Conservation (phyloP, 2,797 vertebrate genomes). For the Paedocypris micromegethes region DNA sequence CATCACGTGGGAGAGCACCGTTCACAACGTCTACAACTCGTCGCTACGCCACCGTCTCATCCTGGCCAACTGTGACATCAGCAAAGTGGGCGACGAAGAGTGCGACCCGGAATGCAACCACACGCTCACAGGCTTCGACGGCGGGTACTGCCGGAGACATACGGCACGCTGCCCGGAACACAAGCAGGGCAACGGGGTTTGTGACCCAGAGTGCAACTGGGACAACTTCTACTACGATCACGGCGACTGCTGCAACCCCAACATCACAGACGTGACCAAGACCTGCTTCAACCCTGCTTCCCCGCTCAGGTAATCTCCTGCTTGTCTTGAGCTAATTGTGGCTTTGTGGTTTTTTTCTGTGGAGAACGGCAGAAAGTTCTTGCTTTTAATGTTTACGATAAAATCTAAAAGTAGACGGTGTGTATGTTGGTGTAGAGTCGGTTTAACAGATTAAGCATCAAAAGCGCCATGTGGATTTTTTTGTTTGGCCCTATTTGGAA, state of each 20-base stretch:
- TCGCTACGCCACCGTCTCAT: constrained; percentile 85
- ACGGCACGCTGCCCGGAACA: constrained; percentile 70
- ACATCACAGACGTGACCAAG: constrained; percentile 92
- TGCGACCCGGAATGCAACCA: constrained; percentile 96
- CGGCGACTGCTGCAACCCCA: constrained; percentile 93
- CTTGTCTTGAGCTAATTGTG: neutral
- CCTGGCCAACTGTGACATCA: constrained; percentile 93
- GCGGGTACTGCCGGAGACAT: constrained; percentile 79
- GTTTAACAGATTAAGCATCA: no score
- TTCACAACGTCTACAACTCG: constrained; percentile 86
- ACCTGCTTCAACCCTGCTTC: constrained; percentile 95
- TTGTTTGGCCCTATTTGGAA: no score
- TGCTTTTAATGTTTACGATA: no score
- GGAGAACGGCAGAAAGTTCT: no score
- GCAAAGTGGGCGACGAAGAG: constrained; percentile 84
- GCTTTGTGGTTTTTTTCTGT: neutral
- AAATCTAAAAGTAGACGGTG: no score
- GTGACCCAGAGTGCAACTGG: constrained; percentile 93
- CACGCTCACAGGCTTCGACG: constrained; percentile 86
- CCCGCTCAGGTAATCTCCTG: constrained; percentile 82
- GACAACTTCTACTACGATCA: constrained; percentile 87
- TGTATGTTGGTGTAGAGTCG: no score
- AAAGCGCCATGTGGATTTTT: no score
- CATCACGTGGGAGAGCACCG: constrained; percentile 92
- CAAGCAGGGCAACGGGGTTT: constrained; percentile 86